Conservation (phyloP, 1,140 invertebrate genomes). For the Papilio dardanus region DNA sequence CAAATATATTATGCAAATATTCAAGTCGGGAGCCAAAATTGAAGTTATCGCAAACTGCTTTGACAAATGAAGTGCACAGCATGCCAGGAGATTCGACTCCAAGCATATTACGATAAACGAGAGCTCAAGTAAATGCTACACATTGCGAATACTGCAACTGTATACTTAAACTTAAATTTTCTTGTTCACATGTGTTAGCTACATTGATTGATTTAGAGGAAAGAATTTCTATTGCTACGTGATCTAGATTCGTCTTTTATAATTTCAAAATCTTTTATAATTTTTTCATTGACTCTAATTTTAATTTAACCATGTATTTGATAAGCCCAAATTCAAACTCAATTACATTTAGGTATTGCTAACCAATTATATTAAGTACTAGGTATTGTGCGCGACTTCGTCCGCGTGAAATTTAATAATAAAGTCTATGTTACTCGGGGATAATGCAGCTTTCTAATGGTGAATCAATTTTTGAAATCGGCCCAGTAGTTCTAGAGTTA, state of each 20-base stretch:
- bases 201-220: not conserved
- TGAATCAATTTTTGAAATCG: too few relatives aligned
- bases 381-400: too few relatives aligned
- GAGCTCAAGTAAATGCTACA: not conserved
- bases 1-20: not conserved
- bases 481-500: too few relatives aligned
- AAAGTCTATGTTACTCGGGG: too few relatives aligned
- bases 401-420: too few relatives aligned
- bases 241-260: not conserved
- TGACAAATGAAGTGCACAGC: conserved; percentile 15
- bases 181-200: not conserved
- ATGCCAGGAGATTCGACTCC: not conserved
- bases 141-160: not conserved
- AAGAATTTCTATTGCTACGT: not conserved
- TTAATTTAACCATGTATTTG: too few relatives aligned
- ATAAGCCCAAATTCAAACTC: too few relatives aligned
- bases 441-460: too few relatives aligned
- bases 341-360: too few relatives aligned
- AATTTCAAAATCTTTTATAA: too few relatives aligned
- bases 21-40: not conserved
- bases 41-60: conserved; percentile 13
- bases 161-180: not conserved
- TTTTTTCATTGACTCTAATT: too few relatives aligned
- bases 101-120: not conserved
- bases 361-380: too few relatives aligned